phyloP scores from a whole-genome alignment of 2,888 invertebrate species.

The Nezara viridula region DNA sequence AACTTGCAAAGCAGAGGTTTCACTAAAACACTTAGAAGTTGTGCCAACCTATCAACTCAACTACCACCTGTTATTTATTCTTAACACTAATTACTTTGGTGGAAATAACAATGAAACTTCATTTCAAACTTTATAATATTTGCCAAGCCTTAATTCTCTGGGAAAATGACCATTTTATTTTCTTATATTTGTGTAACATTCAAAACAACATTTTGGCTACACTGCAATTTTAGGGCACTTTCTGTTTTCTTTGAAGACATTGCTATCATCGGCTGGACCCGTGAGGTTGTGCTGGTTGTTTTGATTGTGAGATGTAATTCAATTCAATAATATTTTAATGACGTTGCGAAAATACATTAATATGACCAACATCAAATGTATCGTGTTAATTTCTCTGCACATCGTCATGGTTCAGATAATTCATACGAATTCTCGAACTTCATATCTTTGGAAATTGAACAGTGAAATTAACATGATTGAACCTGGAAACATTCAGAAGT shows the following conservation, averaged over 20 bases:
- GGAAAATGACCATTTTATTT: not conserved
- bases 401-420: slow-evolving; percentile 81
- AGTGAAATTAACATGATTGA: slow-evolving; percentile 81
- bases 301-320: slow-evolving; percentile 25
- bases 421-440: slow-evolving; percentile 84
- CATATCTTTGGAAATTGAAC: slow-evolving; percentile 86
- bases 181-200: not conserved
- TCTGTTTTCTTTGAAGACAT: slow-evolving; percentile 37
- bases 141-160: not conserved
- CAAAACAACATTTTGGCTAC: not conserved
- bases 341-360: slow-evolving; percentile 43
- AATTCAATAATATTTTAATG: slow-evolving; percentile 29
- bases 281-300: slow-evolving; percentile 19
- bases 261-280: slow-evolving; percentile 14
- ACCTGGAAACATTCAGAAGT: slow-evolving; percentile 74
- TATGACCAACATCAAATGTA: slow-evolving; percentile 67
- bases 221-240: not conserved
- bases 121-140: not conserved
- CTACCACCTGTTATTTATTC: slow-evolving; percentile 26
- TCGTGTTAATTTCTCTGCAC: slow-evolving; percentile 78
- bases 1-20: slow-evolving; percentile 34
- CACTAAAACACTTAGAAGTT: slow-evolving; percentile 23
- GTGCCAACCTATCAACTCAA: not conserved
- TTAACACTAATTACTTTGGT: not conserved
- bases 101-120: not conserved